These are phyloP conservation scores for Euura saliciscinereae DNA, from an alignment of 1,140 invertebrate genomes.

Conservation along the genomic window DNA sequence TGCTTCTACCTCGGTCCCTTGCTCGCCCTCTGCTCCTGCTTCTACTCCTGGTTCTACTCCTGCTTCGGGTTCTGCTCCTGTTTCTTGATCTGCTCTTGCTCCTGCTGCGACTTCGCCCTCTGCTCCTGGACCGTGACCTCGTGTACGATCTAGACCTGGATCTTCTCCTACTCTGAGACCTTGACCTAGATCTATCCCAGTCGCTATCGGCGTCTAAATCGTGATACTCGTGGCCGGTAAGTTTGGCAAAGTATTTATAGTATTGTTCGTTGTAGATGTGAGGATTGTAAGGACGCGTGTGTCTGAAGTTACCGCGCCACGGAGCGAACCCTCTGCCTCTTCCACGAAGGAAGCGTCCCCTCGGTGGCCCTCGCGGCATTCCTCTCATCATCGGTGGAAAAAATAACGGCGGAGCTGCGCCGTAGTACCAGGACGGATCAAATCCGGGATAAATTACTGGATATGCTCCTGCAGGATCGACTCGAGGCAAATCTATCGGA, in stretches of 20 bases:
- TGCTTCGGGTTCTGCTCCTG: constrained; percentile 23
- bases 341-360: constrained; percentile 32
- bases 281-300: constrained; percentile 39
- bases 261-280: constrained; percentile 55
- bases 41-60: constrained; percentile 17
- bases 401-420: constrained; percentile 42
- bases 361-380: constrained; percentile 26
- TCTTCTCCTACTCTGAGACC: constrained; percentile 35
- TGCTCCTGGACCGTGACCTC: constrained; percentile 29
- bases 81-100: constrained; percentile 21
- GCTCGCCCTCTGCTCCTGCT: constrained; percentile 22
- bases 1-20: constrained; percentile 26
- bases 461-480: constrained; percentile 28
- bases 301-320: constrained; percentile 30
- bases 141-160: constrained; percentile 40
- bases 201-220: constrained; percentile 44
- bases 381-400: constrained; percentile 40
- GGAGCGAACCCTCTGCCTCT: constrained; percentile 29
- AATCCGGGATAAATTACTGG: constrained; percentile 45
- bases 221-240: constrained; percentile 49
- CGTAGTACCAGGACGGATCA: constrained; percentile 52
- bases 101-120: constrained; percentile 11
- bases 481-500: constrained; percentile 20
- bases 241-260: constrained; percentile 55
- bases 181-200: constrained; percentile 54